Evolutionary conservation across 2,113 vertebrate genomes (phyloP).

Genomic region (Centropus bengalensis): DNA sequence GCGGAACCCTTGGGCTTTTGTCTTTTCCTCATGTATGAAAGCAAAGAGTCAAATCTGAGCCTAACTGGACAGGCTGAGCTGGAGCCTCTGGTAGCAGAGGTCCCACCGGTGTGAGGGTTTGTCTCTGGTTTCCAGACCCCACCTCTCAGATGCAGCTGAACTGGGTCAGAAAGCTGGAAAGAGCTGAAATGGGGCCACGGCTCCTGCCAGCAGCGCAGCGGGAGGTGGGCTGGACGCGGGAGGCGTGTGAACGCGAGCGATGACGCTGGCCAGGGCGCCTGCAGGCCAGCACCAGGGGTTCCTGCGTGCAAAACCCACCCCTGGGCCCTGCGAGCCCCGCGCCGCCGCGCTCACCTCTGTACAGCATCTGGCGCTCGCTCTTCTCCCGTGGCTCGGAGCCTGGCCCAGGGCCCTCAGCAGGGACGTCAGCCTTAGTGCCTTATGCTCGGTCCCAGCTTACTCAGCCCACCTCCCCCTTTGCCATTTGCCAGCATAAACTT

Average conservation of each 20-base stretch:
- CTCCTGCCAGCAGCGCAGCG: not conserved
- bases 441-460: constrained; percentile 35
- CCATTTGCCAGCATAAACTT: constrained; percentile 57
- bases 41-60: not conserved
- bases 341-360: not conserved
- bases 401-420: not conserved
- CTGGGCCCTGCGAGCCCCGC: not conserved
- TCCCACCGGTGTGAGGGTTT: not conserved
- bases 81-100: not conserved
- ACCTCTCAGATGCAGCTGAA: not conserved
- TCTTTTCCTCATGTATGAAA: not conserved
- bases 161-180: constrained; percentile 22
- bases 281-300: not conserved
- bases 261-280: not conserved
- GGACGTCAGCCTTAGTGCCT: not conserved
- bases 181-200: fast-evolving
- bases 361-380: not conserved
- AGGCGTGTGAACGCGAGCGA: fast-evolving
- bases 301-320: not conserved
- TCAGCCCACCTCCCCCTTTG: constrained; percentile 38
- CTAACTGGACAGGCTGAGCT: not conserved
- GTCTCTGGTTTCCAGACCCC: constrained; percentile 19
- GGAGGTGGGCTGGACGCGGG: not conserved
- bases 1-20: not conserved
- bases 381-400: not conserved